These are phyloP conservation scores for Dusona sp. DNA, from an alignment of 2,888 invertebrate genomes.

Conservation along the genomic window DNA sequence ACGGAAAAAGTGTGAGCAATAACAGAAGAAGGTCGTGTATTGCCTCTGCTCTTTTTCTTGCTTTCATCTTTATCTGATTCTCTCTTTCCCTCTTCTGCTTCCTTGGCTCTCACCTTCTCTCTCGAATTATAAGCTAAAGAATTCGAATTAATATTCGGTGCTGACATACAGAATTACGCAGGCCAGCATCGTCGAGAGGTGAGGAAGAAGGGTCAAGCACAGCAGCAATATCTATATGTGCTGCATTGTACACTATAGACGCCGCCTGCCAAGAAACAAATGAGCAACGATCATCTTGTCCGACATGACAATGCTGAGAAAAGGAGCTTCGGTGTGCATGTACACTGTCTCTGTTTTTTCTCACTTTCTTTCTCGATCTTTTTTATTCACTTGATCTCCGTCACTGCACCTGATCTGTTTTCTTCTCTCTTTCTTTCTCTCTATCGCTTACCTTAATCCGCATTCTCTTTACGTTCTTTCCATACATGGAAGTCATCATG, in stretches of 20 bases:
- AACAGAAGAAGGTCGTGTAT: constrained; percentile 1
- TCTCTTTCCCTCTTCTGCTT: background rate
- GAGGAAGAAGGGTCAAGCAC: constrained; percentile 44
- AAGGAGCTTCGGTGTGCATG: constrained; percentile 32
- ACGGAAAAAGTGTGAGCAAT: constrained; percentile 10
- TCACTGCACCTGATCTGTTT: constrained; percentile 20
- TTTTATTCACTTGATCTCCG: constrained; percentile 1
- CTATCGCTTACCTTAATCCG: background rate
- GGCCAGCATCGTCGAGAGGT: constrained; percentile 72
- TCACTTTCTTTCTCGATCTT: constrained; percentile 18
- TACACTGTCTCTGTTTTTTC: background rate
- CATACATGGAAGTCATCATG: constrained; percentile 40
- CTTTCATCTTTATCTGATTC: background rate
- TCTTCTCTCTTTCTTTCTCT: constrained; percentile 6
- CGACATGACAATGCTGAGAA: constrained; percentile 71
- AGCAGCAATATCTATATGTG: constrained; percentile 36
- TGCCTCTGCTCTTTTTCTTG: background rate
- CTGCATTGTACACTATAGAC: constrained; percentile 50
- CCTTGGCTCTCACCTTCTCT: constrained; percentile 35
- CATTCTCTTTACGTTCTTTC: constrained; percentile 18
- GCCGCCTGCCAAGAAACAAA: constrained; percentile 81
- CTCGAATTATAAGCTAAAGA: constrained; percentile 72
- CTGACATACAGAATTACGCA: constrained; percentile 83
- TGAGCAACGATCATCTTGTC: constrained; percentile 81
- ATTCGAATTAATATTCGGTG: constrained; percentile 85